Conservation (phyloP, 2,888 invertebrate genomes). For the Torymus texanus region DNA sequence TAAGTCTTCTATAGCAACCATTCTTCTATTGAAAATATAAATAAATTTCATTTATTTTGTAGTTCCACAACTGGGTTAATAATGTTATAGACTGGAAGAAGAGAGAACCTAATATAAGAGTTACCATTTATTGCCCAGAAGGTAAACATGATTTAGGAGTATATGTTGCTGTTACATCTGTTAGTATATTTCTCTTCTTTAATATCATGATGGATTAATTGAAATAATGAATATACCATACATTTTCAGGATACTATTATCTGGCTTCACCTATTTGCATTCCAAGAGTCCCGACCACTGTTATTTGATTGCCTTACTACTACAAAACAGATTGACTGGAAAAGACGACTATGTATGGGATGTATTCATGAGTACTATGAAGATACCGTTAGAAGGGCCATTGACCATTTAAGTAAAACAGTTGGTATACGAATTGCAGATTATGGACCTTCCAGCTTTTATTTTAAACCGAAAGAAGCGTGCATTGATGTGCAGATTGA, state of each 20-base stretch:
- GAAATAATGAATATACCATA: background rate
- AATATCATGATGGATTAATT: conserved; percentile 35
- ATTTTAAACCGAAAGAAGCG: conserved; percentile 58
- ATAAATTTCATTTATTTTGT: background rate
- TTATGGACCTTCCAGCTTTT: conserved; percentile 26
- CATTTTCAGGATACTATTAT: background rate
- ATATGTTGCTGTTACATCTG: conserved; percentile 63
- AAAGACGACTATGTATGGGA: conserved; percentile 59
- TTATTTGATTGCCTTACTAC: conserved; percentile 62
- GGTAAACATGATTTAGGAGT: conserved; percentile 74
- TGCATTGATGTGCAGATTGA: conserved; percentile 44
- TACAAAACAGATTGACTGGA: conserved; percentile 67
- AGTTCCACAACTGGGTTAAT: conserved; percentile 70
- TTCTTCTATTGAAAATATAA: background rate
- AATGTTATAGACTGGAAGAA: conserved; percentile 71
- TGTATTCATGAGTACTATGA: conserved; percentile 61
- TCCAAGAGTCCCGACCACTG: conserved; percentile 61
- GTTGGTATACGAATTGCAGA: conserved; percentile 41
- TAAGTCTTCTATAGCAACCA: background rate
- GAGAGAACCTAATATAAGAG: conserved; percentile 63
- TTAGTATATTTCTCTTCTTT: conserved; percentile 45
- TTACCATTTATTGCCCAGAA: conserved; percentile 74
- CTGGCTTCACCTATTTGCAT: conserved; percentile 60
- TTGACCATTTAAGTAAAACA: conserved; percentile 30
- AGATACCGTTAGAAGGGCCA: no score